Base-by-base conservation (phyloP, 2,113 vertebrate species). In the Ophiodon elongatus region DNA sequence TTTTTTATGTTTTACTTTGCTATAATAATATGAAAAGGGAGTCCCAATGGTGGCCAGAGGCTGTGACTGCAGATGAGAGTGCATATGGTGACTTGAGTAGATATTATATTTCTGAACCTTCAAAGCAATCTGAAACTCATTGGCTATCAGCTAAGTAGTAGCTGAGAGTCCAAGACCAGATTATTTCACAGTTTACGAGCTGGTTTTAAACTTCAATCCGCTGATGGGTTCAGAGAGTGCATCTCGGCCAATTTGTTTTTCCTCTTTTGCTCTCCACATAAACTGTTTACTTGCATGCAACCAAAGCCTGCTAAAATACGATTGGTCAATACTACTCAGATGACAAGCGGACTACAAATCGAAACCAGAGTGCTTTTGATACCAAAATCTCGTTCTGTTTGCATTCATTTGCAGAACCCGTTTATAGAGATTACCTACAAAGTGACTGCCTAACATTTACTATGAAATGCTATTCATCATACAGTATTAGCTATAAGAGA, bases 1-100 rank as follows among this genome's bases (percentile, higher is more conserved):
- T 17, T 14, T 45, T 70, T 45, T 39, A 54, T 70, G 70, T 82
- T 25, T 57, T n/a, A 80, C 76, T 82, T 69, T 88, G 68, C 11
- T 43, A 14, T 43, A 15, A 80, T 83, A 23, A 68, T 65, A 74
- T 74, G 35, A 60, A 67, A 41, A 35, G 8, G 35, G 23, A 50
- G 59, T 73, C 52, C 47, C 76, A 41, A 79, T 84, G 35, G 27
- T 64, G 69, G 71, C 87, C 67, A 76, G 52, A 67, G 47, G 78
- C 63, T 81, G 66, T 74, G 39, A 79, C 29, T 84, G 62, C 37
- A 52, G 29, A 54, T n/a, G 3, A 29, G 5, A 71, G n/a, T 72
- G 35, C 19, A 19, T 39, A 41, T 56, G 11, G 2, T 37, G 19
- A 17, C 43, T 45, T 68, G 4, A 65, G 1, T 66, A 45, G 9